phyloP scores from a whole-genome alignment of 2,797 vertebrate species.

The Coreius guichenoti region DNA sequence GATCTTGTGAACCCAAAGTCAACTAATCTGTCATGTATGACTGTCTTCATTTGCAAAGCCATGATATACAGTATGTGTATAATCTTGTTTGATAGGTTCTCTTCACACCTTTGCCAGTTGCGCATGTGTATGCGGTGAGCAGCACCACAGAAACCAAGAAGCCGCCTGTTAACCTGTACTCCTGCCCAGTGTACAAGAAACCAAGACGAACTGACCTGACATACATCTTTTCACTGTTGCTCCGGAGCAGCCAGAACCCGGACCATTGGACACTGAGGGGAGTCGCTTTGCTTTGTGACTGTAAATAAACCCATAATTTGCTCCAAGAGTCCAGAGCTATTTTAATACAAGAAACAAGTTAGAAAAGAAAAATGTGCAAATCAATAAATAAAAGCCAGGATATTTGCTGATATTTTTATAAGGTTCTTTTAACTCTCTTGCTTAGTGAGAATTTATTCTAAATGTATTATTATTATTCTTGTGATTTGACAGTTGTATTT shows the following conservation, averaged over 20 bases:
- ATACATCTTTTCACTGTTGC: slow-evolving; percentile 81
- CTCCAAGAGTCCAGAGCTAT: neutral
- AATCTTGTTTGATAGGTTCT: slow-evolving; percentile 75
- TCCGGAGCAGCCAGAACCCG: slow-evolving; percentile 75
- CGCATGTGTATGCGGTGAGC: slow-evolving; percentile 84
- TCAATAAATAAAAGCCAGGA: neutral
- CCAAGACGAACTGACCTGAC: slow-evolving; percentile 84
- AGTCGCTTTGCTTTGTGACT: slow-evolving; percentile 83
- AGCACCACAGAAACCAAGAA: slow-evolving; percentile 62
- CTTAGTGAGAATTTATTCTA: neutral
- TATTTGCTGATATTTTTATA: neutral
- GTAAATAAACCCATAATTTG: slow-evolving; percentile 70
- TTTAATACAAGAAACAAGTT: neutral
- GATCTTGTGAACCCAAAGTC: neutral
- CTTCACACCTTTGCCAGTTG: slow-evolving; percentile 84
- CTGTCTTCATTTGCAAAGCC: neutral
- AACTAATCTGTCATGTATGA: neutral
- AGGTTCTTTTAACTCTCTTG: too few relatives aligned
- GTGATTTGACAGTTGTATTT: neutral
- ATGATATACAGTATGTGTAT: neutral
- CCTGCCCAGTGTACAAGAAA: slow-evolving; percentile 86
- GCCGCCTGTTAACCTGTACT: slow-evolving; percentile 69
- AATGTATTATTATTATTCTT: neutral
- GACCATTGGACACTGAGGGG: slow-evolving; percentile 86
- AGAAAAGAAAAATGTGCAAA: too few relatives aligned